A percentile compares a stretch with the other conserved stretches of the same genome.
phyloP scores from a whole-genome alignment of 53 echinoderm and acorn worm genomes.

The Paelopatides confundens region DNA sequence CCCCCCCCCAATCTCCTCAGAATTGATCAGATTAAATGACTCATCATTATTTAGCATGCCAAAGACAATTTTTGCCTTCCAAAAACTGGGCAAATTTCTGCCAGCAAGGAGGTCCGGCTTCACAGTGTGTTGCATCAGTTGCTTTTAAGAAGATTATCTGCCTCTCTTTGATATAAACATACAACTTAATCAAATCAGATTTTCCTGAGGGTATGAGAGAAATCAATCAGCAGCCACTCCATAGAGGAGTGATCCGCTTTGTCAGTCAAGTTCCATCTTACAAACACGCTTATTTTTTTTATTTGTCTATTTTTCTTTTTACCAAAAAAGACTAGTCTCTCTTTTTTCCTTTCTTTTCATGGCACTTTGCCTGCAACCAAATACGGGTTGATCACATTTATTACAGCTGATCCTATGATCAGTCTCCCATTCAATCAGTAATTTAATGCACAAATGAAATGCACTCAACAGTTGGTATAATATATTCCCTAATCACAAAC shows the following conservation, averaged over 20 bases:
- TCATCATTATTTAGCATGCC: too few relatives aligned
- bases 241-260: background rate
- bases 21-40: too few relatives aligned
- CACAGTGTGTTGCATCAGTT: background rate
- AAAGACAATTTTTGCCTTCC: too few relatives aligned
- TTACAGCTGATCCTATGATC: background rate
- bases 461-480: background rate
- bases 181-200: background rate
- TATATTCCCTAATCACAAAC: background rate
- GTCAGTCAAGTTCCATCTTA: background rate
- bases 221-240: background rate
- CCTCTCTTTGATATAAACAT: background rate
- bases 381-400: constrained; percentile 11
- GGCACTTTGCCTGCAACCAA: constrained; percentile 34
- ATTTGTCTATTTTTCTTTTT: background rate
- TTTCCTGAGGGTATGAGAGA: background rate
- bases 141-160: background rate
- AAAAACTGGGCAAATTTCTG: too few relatives aligned
- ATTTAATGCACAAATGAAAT: constrained; percentile 37
- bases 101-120: too few relatives aligned
- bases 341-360: background rate
- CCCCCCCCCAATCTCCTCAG: too few relatives aligned
- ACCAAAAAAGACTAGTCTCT: background rate
- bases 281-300: background rate
- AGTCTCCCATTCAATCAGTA: constrained; percentile 19